A percentile compares a stretch with the other conserved stretches of the same genome.
These are phyloP conservation scores for Zapornia atra DNA, from an alignment of 2,113 vertebrate genomes.

Conservation along the genomic window DNA sequence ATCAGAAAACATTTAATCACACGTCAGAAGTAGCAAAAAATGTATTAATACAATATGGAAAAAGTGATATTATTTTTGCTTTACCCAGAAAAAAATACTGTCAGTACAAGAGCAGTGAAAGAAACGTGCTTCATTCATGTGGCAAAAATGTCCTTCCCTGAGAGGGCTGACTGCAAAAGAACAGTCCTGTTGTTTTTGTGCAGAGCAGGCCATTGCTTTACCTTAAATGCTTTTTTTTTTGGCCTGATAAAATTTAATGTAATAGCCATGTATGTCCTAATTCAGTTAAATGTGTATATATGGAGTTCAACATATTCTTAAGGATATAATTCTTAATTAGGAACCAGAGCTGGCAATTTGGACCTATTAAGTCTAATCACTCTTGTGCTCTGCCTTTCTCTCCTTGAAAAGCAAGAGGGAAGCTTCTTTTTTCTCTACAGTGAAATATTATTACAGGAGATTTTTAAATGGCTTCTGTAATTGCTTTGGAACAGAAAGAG, in stretches of 20 bases:
- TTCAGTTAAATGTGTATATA: not conserved
- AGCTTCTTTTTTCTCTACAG: not conserved
- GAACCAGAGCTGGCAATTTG: not conserved
- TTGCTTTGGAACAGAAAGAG: not conserved
- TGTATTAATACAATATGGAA: not conserved
- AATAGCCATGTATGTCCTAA: not conserved
- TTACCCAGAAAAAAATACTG: not conserved
- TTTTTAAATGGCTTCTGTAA: not conserved
- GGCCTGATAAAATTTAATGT: not conserved
- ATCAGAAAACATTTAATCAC: not conserved
- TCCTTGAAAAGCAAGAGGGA: not conserved
- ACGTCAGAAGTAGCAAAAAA: not conserved
- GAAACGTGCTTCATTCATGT: rapidly evolving
- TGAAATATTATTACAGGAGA: not conserved
- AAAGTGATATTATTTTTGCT: not conserved
- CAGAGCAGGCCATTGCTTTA: not conserved
- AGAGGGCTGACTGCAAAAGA: not conserved
- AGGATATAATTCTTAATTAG: not conserved
- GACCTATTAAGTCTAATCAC: not conserved
- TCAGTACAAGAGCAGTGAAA: not conserved
- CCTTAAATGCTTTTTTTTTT: not conserved
- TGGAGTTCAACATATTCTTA: not conserved
- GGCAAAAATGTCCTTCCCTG: not conserved
- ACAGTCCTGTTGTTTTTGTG: not conserved
- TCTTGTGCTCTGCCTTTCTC: not conserved